A percentile compares a stretch with the other conserved stretches of the same genome.
phyloP scores from a whole-genome alignment of 2,888 invertebrate genomes.

The Phalera bucephala region DNA sequence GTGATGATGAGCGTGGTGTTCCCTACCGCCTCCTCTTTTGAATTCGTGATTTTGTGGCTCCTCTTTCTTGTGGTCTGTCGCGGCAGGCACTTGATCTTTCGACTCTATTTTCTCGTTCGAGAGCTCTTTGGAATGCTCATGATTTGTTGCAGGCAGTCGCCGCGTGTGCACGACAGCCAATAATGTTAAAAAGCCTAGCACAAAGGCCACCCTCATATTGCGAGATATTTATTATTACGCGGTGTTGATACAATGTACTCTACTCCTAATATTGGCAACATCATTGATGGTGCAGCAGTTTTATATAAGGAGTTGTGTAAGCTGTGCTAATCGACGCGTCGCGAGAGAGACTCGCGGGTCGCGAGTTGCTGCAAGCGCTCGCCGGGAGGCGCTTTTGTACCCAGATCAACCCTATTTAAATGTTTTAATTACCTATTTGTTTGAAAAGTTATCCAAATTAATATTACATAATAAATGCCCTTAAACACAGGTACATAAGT shows the following conservation, averaged over 20 bases:
- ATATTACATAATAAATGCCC: no score
- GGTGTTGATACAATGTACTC: slow-evolving; percentile 49
- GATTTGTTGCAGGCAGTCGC: slow-evolving; percentile 46
- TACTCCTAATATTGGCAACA: slow-evolving; percentile 65
- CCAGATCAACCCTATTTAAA: slow-evolving; percentile 13
- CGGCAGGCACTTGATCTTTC: slow-evolving; percentile 64
- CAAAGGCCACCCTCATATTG: slow-evolving; percentile 62
- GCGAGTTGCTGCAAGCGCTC: slow-evolving; percentile 50
- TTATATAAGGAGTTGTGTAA: slow-evolving; percentile 81
- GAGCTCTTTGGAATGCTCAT: slow-evolving; percentile 31
- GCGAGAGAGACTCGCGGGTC: slow-evolving; percentile 43
- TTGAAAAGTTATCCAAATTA: neutral
- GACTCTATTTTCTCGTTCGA: slow-evolving; percentile 32
- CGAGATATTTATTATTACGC: slow-evolving; percentile 27
- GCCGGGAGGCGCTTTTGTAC: slow-evolving; percentile 13
- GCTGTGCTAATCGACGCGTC: slow-evolving; percentile 65
- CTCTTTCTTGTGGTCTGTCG: slow-evolving; percentile 74
- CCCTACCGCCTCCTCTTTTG: slow-evolving; percentile 86
- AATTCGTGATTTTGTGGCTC: slow-evolving; percentile 72
- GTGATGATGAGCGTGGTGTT: slow-evolving; percentile 86
- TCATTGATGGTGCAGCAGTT: slow-evolving; percentile 71
- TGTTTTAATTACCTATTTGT: slow-evolving; percentile 1
- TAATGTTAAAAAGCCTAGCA: slow-evolving; percentile 52
- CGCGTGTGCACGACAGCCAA: slow-evolving; percentile 52
- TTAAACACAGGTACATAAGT: no score